These are phyloP conservation scores for Sinodicranocentrus sp. DNA, from an alignment of 2,888 invertebrate species.

Conservation along the genomic window DNA sequence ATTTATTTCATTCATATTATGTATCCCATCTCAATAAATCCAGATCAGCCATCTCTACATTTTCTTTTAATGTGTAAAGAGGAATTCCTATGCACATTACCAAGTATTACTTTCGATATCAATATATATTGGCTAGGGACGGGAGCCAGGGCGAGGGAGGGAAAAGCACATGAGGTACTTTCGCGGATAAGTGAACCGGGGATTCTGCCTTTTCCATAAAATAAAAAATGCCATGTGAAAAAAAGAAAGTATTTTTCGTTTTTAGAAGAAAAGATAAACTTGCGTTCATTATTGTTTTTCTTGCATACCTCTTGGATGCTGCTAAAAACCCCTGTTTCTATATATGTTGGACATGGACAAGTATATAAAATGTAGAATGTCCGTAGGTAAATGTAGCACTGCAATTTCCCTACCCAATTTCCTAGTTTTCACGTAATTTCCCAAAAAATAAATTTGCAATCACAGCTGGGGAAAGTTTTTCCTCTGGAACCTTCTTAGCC, in stretches of 20 bases:
- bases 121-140: too few species aligned
- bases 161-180: constrained; percentile 30
- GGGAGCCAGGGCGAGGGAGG: background rate
- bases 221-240: too few species aligned
- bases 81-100: constrained; percentile 36
- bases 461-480: constrained; percentile 48
- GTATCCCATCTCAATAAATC: constrained; percentile 75
- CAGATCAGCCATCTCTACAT: constrained; percentile 68
- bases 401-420: constrained; percentile 20
- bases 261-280: constrained; percentile 21
- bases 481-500: constrained; percentile 29
- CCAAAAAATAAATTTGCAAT: constrained; percentile 38
- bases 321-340: too few species aligned
- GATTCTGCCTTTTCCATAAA: background rate
- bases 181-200: constrained; percentile 22
- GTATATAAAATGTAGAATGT: constrained; percentile 38
- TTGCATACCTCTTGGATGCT: too few species aligned
- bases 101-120: constrained; percentile 32
- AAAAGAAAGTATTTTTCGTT: too few species aligned
- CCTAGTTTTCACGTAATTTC: constrained; percentile 39
- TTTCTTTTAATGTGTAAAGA: constrained; percentile 61
- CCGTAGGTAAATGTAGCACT: constrained; percentile 20
- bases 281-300: constrained; percentile 50
- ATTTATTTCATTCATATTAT: constrained; percentile 75
- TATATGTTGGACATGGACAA: too few species aligned